Conservation (phyloP, 2,888 invertebrate species). For the Pharmacophagus antenor region DNA sequence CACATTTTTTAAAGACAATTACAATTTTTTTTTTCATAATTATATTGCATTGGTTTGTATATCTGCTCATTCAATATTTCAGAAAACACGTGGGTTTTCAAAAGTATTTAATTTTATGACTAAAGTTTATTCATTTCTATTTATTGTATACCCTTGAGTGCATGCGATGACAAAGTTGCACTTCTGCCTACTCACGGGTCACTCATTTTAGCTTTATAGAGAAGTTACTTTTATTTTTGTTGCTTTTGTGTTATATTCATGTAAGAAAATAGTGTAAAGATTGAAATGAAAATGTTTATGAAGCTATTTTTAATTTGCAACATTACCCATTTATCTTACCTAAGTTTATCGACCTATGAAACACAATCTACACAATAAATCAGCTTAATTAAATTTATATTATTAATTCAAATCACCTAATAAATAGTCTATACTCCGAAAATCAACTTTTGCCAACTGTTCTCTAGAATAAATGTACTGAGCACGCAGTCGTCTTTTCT, state of each 20-base stretch:
- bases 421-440: constrained; percentile 86
- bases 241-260: too few relatives aligned
- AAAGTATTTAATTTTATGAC: not conserved
- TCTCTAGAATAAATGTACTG: constrained; percentile 88
- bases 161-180: not conserved
- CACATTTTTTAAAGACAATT: not conserved
- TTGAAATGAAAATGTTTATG: not conserved
- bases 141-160: not conserved
- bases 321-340: too few relatives aligned
- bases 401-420: constrained; percentile 81
- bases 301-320: not conserved
- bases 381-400: not conserved
- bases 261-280: not conserved
- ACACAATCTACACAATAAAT: not conserved
- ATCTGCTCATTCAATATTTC: not conserved
- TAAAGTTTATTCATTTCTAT: not conserved
- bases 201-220: not conserved
- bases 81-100: not conserved
- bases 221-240: not conserved
- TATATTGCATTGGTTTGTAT: too few relatives aligned
- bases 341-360: not conserved
- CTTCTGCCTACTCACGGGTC: not conserved
- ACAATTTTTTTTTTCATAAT: too few relatives aligned
- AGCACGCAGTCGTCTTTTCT: constrained; percentile 83
- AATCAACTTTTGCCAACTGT: constrained; percentile 85